Base-by-base conservation (phyloP, 1,140 invertebrate genomes). In the Sweltsa coloradensis region DNA sequence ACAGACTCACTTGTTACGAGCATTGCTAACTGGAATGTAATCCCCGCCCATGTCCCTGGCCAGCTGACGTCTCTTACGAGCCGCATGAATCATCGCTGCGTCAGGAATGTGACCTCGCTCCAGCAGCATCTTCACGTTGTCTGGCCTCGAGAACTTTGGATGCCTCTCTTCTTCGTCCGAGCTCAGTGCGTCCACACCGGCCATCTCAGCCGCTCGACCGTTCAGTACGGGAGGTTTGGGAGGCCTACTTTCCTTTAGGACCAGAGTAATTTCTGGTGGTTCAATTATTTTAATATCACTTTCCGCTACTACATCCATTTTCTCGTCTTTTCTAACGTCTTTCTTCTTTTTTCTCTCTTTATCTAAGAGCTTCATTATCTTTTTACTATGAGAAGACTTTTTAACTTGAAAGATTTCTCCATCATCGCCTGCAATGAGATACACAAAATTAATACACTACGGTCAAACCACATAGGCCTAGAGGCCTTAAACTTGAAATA, bases 21-120 rank as follows among this genome's bases (percentile, higher is more conserved):
- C 60, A 42, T 89, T 83, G 60, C 89, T 83, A 19, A 90, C 51
- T 21, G 86, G 80, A 60, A 92, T 78, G 61, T 75, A 86, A 60
- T 89, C 86, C 42, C 61, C 63, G 41, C 83, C 85, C 59, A 79
- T 71, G 68, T 87, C 83, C 60, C 84, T 63, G 16, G 83, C 91
- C 72, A 88, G 78, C 68, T 96, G 91, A 55, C 92, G 73, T 51
- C 85, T 78, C 69, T 96, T 97, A 55, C 92, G 75, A 18, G 90
- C 89, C 49, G 89, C 88, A 69, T 97, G 92, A 62, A 97, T 97
- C 71, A 92, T 85, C 29, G 89, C 90, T 7, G 93, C 91, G 75
- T 97, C 91, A 16, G 93, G 93, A 59, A 97, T 97, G 55, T 81
- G 80, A 39, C 92, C 93, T 66, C 76, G 84, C 67, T 87, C 80